Evolutionary conservation across 2,888 invertebrate genomes (phyloP).

Genomic region (Eupithecia pulchellata): DNA sequence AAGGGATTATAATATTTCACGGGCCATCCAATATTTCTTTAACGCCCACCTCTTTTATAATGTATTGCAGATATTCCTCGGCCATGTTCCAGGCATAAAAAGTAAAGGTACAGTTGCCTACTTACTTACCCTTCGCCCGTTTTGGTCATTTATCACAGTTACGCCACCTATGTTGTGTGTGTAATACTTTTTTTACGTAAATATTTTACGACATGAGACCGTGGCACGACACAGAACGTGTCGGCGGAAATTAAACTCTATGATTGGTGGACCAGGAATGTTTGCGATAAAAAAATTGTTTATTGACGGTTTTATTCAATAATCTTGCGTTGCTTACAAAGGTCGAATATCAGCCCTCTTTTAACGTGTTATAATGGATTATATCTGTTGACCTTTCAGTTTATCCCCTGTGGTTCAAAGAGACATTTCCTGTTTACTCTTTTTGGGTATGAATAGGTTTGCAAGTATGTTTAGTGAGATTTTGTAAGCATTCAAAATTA

Average conservation of each 20-base stretch:
- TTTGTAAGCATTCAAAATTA: not conserved
- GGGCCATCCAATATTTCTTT: constrained; percentile 42
- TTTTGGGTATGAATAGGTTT: not conserved
- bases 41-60: constrained; percentile 36
- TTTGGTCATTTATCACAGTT: constrained; percentile 47
- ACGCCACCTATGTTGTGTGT: constrained; percentile 46
- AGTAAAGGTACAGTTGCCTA: constrained; percentile 43
- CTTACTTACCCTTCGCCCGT: constrained; percentile 45
- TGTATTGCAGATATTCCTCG: constrained; percentile 42
- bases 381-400: not conserved
- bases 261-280: constrained; percentile 40
- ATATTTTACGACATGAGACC: constrained; percentile 44
- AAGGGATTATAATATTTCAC: constrained; percentile 44
- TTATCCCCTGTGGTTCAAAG: not conserved
- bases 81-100: constrained; percentile 45
- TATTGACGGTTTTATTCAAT: constrained; percentile 29
- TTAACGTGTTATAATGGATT: not conserved
- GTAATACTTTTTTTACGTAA: constrained; percentile 47
- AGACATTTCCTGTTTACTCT: not conserved
- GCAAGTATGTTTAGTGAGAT: not conserved
- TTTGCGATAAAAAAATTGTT: constrained; percentile 36
- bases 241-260: constrained; percentile 51
- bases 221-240: constrained; percentile 45
- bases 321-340: constrained; percentile 4
- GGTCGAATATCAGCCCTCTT: not conserved